These are phyloP conservation scores for Ginglymostoma cirratum DNA, from an alignment of 2,113 vertebrate genomes.

Conservation along the genomic window DNA sequence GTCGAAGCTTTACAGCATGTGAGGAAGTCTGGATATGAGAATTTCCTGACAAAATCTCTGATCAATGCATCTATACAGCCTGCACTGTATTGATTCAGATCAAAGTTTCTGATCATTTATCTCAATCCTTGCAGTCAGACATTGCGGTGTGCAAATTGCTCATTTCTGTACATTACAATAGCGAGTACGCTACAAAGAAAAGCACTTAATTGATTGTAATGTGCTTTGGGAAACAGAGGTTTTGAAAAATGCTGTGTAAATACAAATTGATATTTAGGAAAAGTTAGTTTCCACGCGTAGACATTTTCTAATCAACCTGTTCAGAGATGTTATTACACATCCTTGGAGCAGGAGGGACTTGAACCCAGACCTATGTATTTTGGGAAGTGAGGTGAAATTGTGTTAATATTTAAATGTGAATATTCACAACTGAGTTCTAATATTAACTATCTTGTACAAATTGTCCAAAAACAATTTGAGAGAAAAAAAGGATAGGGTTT, in stretches of 20 bases:
- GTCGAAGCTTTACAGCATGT: background rate
- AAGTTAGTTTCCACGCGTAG: background rate
- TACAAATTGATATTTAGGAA: background rate
- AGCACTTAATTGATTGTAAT: background rate
- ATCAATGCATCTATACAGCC: background rate
- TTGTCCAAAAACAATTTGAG: background rate
- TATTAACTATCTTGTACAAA: background rate
- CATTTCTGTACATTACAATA: background rate
- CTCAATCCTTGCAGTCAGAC: background rate
- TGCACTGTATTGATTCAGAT: background rate
- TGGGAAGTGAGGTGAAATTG: background rate
- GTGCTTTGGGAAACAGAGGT: background rate
- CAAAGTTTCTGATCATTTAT: background rate
- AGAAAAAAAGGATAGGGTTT: background rate
- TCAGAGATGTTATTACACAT: too few relatives aligned
- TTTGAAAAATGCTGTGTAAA: background rate
- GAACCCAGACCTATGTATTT: background rate
- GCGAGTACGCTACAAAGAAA: background rate
- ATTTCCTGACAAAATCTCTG: too few relatives aligned
- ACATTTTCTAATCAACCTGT: too few relatives aligned
- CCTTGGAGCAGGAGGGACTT: too few relatives aligned
- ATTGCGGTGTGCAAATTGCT: background rate
- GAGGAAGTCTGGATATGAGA: background rate
- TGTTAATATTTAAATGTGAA: background rate
- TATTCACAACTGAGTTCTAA: background rate